A percentile compares a stretch with the other conserved stretches of the same genome.
These are phyloP conservation scores for Hydrolagus colliei DNA, from an alignment of 2,797 vertebrate genomes.

Conservation along the genomic window DNA sequence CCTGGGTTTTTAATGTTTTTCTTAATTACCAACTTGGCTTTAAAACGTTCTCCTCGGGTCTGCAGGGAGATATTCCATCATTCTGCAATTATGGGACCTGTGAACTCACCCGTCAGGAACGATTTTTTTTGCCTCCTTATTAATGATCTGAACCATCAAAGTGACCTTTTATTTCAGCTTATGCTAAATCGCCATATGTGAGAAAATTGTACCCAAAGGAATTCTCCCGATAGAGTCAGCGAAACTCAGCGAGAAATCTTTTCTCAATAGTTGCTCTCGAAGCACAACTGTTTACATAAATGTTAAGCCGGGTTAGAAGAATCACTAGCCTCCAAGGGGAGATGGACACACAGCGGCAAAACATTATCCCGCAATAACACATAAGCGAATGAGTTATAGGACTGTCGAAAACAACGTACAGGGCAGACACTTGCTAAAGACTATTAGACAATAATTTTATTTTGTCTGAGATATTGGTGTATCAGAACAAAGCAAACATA, in stretches of 20 bases:
- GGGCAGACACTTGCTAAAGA: background rate
- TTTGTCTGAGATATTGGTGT: too few relatives aligned
- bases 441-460: background rate
- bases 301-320: background rate
- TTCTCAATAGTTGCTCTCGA: background rate
- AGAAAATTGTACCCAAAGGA: slow-evolving; percentile 60
- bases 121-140: slow-evolving; percentile 53
- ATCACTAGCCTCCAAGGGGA: background rate
- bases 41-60: slow-evolving; percentile 21
- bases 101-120: slow-evolving; percentile 46
- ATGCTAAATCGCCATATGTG: slow-evolving; percentile 59
- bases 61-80: slow-evolving; percentile 37
- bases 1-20: slow-evolving; percentile 22
- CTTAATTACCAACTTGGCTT: slow-evolving; percentile 20
- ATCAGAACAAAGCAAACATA: background rate
- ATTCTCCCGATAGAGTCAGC: slow-evolving; percentile 56
- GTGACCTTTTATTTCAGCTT: slow-evolving; percentile 51
- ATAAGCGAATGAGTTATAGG: background rate
- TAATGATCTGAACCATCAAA: slow-evolving; percentile 49
- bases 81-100: slow-evolving; percentile 34
- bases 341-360: background rate
- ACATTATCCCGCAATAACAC: background rate
- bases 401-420: background rate
- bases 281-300: background rate
- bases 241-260: background rate